Percentiles rank a stretch among this genome's conserved stretches.
Conservation (phyloP, 2,797 vertebrate genomes). For the Xenops minutus region DNA sequence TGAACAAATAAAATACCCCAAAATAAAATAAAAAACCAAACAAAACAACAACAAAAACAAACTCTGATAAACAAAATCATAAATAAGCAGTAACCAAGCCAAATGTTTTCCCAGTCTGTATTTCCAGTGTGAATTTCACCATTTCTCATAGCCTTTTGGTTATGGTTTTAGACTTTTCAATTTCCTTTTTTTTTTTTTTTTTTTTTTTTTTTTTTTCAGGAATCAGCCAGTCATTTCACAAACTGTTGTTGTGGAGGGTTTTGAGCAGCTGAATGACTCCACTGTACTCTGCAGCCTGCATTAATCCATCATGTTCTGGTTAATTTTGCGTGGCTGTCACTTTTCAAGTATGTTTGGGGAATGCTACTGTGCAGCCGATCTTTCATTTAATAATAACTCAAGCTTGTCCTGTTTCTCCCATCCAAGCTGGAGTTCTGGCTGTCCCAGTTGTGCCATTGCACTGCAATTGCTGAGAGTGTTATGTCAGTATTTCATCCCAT, state of each 20-base stretch:
- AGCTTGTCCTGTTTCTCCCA: background rate
- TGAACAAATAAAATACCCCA: background rate
- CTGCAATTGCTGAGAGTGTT: background rate
- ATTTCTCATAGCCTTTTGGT: background rate
- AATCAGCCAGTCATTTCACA: background rate
- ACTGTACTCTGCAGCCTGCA: background rate
- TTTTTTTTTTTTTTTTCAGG: background rate
- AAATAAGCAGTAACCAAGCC: background rate
- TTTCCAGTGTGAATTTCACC: background rate
- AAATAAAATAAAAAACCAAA: background rate
- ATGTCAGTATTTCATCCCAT: background rate
- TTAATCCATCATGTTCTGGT: constrained; percentile 22
- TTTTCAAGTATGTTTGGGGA: background rate
- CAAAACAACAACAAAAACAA: no score
- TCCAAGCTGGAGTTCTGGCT: background rate
- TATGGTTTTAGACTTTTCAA: background rate
- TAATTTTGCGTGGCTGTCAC: constrained; percentile 7
- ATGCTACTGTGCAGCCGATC: background rate
- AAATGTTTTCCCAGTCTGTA: background rate
- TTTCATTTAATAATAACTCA: background rate
- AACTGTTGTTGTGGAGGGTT: background rate
- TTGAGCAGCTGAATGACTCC: background rate
- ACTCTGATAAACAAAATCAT: rapidly evolving
- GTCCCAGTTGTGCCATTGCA: background rate
- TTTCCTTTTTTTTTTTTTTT: background rate